Evolutionary conservation across 2,888 invertebrate genomes (phyloP).

Genomic region (Epinotia demarniana): DNA sequence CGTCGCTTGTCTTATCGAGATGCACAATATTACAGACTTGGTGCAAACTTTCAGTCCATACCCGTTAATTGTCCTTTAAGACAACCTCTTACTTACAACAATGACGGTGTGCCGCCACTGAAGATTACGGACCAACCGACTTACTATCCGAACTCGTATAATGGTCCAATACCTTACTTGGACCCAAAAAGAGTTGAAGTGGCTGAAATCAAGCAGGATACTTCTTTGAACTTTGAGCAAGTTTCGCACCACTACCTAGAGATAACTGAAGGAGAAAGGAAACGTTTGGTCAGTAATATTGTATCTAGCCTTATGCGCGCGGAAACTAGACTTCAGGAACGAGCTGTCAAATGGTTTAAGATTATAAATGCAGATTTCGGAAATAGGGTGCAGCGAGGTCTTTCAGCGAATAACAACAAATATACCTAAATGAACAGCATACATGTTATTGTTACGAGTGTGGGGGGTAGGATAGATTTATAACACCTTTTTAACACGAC

Average conservation of each 20-base stretch:
- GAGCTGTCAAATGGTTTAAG: constrained; percentile 90
- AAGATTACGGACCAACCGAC: constrained; percentile 93
- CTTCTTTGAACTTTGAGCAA: constrained; percentile 94
- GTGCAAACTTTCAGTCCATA: constrained; percentile 93
- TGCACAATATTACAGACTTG: constrained; percentile 92
- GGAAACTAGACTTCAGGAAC: constrained; percentile 78
- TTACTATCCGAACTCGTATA: constrained; percentile 96
- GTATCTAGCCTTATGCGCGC: constrained; percentile 88
- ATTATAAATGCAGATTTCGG: constrained; percentile 92
- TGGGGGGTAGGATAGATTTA: too few relatives aligned
- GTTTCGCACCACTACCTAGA: constrained; percentile 90
- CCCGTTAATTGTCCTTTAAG: constrained; percentile 95
- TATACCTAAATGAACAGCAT: neutral
- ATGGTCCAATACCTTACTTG: constrained; percentile 88
- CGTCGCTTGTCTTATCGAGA: constrained; percentile 93
- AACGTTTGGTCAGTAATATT: constrained; percentile 90
- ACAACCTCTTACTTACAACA: constrained; percentile 88
- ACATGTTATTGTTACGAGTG: neutral
- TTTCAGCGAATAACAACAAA: constrained; percentile 45
- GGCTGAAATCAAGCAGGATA: constrained; percentile 85
- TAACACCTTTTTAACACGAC: too few relatives aligned
- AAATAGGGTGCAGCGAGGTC: constrained; percentile 62
- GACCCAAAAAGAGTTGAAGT: constrained; percentile 81
- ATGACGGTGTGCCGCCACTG: constrained; percentile 91
- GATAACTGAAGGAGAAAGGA: constrained; percentile 87